Evolutionary conservation across 2,113 vertebrate genomes (phyloP).

Genomic region (Panthera uncia): DNA sequence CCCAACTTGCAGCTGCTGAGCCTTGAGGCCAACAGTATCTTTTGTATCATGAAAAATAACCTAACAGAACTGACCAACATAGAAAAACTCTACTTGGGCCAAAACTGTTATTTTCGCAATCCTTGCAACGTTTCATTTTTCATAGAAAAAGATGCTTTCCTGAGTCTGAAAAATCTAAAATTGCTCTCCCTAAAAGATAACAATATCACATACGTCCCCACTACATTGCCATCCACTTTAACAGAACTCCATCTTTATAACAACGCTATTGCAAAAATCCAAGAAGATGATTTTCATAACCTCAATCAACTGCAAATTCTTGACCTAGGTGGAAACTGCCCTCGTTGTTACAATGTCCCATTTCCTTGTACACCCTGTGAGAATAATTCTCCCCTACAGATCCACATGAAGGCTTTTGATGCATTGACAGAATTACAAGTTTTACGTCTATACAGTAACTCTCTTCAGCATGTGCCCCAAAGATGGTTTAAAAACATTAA

Average conservation of each 20-base stretch:
- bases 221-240: conserved; percentile 87
- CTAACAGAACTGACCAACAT: conserved; percentile 89
- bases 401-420: conserved; percentile 87
- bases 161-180: conserved; percentile 86
- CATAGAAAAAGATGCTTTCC: conserved; percentile 89
- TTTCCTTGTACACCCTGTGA: conserved; percentile 92
- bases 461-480: conserved; percentile 83
- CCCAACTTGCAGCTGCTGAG: conserved; percentile 89
- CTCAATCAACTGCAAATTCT: conserved; percentile 91
- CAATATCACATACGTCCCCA: conserved; percentile 91
- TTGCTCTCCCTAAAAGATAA: conserved; percentile 94
- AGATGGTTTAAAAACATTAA: conserved; percentile 88
- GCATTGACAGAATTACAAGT: conserved; percentile 87
- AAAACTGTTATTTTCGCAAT: conserved; percentile 97
- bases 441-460: conserved; percentile 94
- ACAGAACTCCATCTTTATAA: conserved; percentile 94
- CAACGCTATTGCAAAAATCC: conserved; percentile 88
- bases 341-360: conserved; percentile 94
- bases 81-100: conserved; percentile 91
- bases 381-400: conserved; percentile 83
- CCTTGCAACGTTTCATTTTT: conserved; percentile 92
- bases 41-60: conserved; percentile 85
- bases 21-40: conserved; percentile 94
- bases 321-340: conserved; percentile 96
- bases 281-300: conserved; percentile 87